Evolutionary conservation across 2,888 invertebrate genomes (phyloP), one percentile per base, ranked within the genome.

Genomic region (Drosophila barbarae): DNA sequence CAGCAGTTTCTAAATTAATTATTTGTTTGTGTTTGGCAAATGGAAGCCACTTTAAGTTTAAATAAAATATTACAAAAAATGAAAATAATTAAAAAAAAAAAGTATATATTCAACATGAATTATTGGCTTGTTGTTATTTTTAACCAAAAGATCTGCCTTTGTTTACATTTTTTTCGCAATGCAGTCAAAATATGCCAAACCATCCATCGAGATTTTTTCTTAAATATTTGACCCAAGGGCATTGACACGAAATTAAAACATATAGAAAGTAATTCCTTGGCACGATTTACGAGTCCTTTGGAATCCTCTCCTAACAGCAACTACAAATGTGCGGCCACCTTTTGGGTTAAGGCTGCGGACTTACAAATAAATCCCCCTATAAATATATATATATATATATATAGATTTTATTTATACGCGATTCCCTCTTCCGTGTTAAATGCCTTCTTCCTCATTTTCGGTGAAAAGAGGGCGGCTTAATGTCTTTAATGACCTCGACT

Each of bases 401-500:
- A 15, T 44, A 46, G 44, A 59, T 34, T 46, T 44, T 65, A 63
- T 63, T 63, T 63, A 52, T 63, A 65, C 23, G 63, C 44, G 36
- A 32, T 44, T 64, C 51, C 42, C 36, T 42, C 59, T 69, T 47
- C 59, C 60, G 52, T 42, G 59, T 66, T 57, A 68, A 68, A 66
- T 67, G 65, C 51, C 41, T 56, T 56, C 35, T 56, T 44, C 51
- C 38, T 47, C 28, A 15, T 23, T 41, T 36, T 51, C 8, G 9
- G 23, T n/a, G 30, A 39, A 38, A 47, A 30, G 35, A 64, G 54
- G 60, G 49, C 59, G 51, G 68, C 71, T 73, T 79, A 82, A 82
- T 82, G 84, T 69, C 80, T 82, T 72, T 82, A 84, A 80, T 84
- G 85, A 79, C 77, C 73, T 82, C 67, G 66, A 56, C 85, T 82